Evolutionary conservation across 1,140 invertebrate genomes (phyloP), one percentile per base, ranked within the genome.

Genomic region (Coenobita brevimanus): DNA sequence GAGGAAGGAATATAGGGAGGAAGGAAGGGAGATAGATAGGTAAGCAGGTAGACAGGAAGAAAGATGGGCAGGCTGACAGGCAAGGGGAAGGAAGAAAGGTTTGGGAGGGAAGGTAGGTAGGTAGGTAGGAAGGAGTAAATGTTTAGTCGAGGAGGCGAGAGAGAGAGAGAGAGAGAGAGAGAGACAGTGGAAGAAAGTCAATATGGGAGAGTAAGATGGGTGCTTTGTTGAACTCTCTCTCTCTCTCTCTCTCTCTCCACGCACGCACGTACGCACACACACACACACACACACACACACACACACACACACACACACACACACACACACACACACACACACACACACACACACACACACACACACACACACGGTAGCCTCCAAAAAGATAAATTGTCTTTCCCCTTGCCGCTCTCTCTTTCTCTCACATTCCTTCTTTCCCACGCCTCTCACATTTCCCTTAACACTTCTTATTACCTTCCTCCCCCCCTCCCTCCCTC

Each of bases 301-400:
- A 50, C 41, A 78, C 41, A 62, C 54, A 81, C 54, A 81, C 54
- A 81, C 54, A 81, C 54, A 81, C 57, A 62, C 54, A 62, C 27
- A 33, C 50, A 80, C 50, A 80, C 50, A 80, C 50, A 80, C 76
- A 80, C 50, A 80, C 76, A 80, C 76, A 80, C 76, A 80, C 76
- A 80, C 76, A 80, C 50, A 80, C 50, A 80, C 46, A 79, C 46
- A 79, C 46, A 62, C 27, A 41, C 54, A 81, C 30, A 81, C 54
- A 81, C 54, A 81, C 27, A 81, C 57, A 62, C 2, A 50, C 50
- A 57, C 21, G 8, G 6, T 17, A n/a, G 33, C n/a, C n/a, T 17
- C n/a, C 67, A n/a, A n/a, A n/a, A n/a, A 71, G 15, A 36, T 33
- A 71, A 17, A 36, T 17, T 17, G 21, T 24, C 67, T 24, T 30